Evolutionary conservation across 30 jellyfish, hydroid and myxozoan species (phyloP), one percentile per base, ranked within the genome.

Genomic region (Mastigias papua): DNA sequence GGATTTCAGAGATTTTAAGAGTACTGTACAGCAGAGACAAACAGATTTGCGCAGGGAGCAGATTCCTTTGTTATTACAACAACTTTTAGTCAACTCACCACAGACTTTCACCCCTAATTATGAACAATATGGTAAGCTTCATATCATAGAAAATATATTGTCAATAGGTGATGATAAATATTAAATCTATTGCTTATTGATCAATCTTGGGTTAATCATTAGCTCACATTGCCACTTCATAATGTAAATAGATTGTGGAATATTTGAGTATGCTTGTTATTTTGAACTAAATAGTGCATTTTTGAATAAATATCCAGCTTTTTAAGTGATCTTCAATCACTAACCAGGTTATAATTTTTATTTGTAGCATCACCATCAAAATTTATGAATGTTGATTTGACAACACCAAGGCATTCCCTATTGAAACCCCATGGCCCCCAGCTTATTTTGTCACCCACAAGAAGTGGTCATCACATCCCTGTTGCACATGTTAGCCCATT

Each of bases 41-140:
- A 15, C 90, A 1, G 95, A 81, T 34, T 42, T 81, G 29, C 48
- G 42, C 17, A 72, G 76, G 35, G 87, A 57, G 20, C 86, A 79
- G 48, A 28, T 88, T 48, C 98, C 98, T 63, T 67, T 64, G 32
- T 67, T 83, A 23, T 81, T 93, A 9, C 97, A 84, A 48, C 94
- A 89, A 31, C 46, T 88, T 9, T 93, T 93, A 33, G 75, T 58
- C 15, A 74, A 48, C 46, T 29, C 87, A 22, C 97, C 98, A 2
- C 76, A 83, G 11, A 20, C 79, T 34, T 93, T 93, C 49, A 71
- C 90, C 51, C 98, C 98, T 8, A 79, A 82, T 48, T 84, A 84
- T 80, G 98, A 91, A 48, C 91, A 90, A 29, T 92, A 91, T 84
- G 98, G 98, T 91, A 78, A 30, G 92, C 13, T 29, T 29, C 19